Evolutionary conservation across 2,888 invertebrate genomes (phyloP).

Genomic region (Trissoscelio sp.): DNA sequence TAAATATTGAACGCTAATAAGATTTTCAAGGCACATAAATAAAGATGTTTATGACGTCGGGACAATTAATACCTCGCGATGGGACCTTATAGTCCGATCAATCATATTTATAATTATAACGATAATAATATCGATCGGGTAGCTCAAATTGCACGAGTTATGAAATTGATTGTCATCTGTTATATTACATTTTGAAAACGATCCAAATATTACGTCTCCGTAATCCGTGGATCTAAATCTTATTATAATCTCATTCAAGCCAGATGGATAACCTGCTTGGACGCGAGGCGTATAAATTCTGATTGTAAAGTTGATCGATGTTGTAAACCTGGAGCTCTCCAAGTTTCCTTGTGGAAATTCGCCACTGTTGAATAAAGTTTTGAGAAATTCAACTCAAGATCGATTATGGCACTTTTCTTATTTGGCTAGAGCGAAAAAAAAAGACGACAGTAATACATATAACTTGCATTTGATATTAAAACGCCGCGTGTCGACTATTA

Average conservation of each 20-base stretch:
- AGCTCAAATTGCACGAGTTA: conserved; percentile 36
- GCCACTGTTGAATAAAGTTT: conserved; percentile 61
- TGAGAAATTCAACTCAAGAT: conserved; percentile 59
- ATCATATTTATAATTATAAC: conserved; percentile 28
- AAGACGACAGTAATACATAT: conserved; percentile 37
- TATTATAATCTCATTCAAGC: conserved; percentile 70
- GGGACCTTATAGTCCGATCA: conserved; percentile 19
- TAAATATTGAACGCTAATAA: not conserved
- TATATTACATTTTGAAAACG: conserved; percentile 60
- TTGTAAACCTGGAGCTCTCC: conserved; percentile 64
- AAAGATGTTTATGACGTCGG: not conserved
- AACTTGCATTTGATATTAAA: conserved; percentile 41
- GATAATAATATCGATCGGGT: conserved; percentile 36
- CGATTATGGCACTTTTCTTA: conserved; percentile 60
- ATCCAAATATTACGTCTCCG: conserved; percentile 61
- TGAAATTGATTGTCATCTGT: conserved; percentile 60
- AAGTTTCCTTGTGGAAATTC: conserved; percentile 59
- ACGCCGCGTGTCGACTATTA: not conserved
- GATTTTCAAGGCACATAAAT: not conserved
- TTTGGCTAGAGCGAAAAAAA: not conserved
- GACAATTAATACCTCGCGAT: conserved; percentile 19
- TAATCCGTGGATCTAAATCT: conserved; percentile 68
- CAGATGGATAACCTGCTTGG: conserved; percentile 70
- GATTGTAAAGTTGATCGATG: conserved; percentile 70
- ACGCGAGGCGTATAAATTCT: conserved; percentile 70